Conservation (phyloP, 2,888 invertebrate genomes). For the Orchesellides sinensis region DNA sequence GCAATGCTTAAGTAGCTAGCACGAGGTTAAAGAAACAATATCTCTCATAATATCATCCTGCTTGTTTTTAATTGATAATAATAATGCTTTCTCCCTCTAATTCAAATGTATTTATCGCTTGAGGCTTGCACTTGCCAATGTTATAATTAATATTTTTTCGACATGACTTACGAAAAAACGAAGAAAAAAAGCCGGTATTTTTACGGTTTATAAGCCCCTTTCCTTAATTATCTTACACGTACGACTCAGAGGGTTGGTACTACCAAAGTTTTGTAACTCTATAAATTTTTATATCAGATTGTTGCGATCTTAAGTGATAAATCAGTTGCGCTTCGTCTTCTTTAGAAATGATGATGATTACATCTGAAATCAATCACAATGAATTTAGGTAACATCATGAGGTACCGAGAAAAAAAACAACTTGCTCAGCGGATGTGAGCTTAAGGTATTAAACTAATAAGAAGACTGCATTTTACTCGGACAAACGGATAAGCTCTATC, state of each 20-base stretch:
- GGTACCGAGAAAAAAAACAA: not conserved
- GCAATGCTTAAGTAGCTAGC: too few species aligned
- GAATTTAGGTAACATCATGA: conserved; percentile 13
- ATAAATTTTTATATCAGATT: conserved; percentile 14
- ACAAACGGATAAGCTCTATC: too few species aligned
- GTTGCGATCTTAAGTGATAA: conserved; percentile 23
- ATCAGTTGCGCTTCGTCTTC: conserved; percentile 8
- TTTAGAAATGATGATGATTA: conserved; percentile 7
- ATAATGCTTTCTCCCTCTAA: conserved; percentile 22
- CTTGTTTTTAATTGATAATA: conserved; percentile 23
- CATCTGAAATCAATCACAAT: conserved; percentile 39
- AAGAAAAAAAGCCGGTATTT: conserved; percentile 49
- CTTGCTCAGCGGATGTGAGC: conserved; percentile 16
- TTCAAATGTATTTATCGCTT: not conserved
- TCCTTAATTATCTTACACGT: conserved; percentile 19
- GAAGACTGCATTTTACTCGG: too few species aligned
- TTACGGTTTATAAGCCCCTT: conserved; percentile 43
- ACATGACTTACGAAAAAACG: conserved; percentile 13
- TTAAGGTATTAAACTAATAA: too few species aligned
- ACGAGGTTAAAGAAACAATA: too few species aligned
- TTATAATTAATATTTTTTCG: conserved; percentile 42
- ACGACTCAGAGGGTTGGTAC: not conserved
- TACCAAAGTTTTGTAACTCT: conserved; percentile 7
- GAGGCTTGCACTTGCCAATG: conserved; percentile 24
- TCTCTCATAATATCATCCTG: not conserved